Conservation (phyloP, 1,140 invertebrate species). For the Pseudoatta argentina region DNA sequence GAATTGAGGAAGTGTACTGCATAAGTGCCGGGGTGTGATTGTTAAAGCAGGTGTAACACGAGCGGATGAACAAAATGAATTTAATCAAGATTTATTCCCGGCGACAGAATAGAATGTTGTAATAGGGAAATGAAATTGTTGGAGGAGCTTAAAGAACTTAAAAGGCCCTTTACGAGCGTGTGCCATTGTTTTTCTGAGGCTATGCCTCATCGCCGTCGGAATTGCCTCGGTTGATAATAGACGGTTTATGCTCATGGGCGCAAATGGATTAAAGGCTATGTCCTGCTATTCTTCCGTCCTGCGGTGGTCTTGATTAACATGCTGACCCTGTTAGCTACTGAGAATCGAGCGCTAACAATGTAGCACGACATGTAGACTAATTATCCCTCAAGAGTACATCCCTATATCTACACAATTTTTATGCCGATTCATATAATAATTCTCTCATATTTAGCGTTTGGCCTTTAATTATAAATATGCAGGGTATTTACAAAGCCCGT, state of each 20-base stretch:
- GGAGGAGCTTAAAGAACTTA: neutral
- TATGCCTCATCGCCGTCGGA: neutral
- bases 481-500: neutral
- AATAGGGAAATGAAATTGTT: neutral
- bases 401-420: neutral
- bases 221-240: conserved; percentile 27
- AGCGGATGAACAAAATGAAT: conserved; percentile 7
- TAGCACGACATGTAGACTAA: neutral
- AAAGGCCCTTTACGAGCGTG: neutral
- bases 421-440: no score
- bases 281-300: conserved; percentile 60
- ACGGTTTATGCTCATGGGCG: conserved; percentile 63
- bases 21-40: neutral
- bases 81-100: conserved; percentile 9
- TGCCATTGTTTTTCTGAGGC: neutral
- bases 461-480: neutral
- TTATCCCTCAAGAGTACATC: neutral
- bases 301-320: conserved; percentile 43
- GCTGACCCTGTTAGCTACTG: conserved; percentile 31
- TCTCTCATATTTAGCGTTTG: neutral
- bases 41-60: neutral
- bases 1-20: neutral
- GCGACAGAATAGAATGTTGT: neutral
- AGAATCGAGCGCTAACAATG: conserved; percentile 24
- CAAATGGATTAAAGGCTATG: conserved; percentile 71